A percentile compares a stretch with the other conserved stretches of the same genome.
Conservation (phyloP, 2,113 vertebrate species). For the Trochalopteron elliotii region DNA sequence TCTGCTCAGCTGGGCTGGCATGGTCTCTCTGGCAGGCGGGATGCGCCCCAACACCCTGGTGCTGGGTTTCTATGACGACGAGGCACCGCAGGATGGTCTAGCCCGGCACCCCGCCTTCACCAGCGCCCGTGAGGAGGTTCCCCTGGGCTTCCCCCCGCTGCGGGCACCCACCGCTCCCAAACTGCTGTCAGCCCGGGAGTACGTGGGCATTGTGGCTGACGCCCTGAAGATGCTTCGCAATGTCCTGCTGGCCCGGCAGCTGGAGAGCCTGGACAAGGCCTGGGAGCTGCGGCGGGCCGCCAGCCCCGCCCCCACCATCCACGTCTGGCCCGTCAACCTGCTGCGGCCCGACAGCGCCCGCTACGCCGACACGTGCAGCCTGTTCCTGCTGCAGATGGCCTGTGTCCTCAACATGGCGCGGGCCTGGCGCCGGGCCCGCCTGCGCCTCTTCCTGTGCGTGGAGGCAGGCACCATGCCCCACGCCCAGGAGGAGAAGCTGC, state of each 20-base stretch:
- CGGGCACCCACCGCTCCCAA: constrained; percentile 47
- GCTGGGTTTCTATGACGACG: constrained; percentile 85
- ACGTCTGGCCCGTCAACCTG: constrained; percentile 90
- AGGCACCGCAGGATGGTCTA: constrained; percentile 74
- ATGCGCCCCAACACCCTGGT: constrained; percentile 92
- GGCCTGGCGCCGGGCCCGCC: constrained; percentile 80
- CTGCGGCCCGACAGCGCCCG: constrained; percentile 85
- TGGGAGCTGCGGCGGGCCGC: constrained; percentile 59
- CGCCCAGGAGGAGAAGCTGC: constrained; percentile 83
- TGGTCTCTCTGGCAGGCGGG: constrained; percentile 72
- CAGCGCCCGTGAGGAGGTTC: not conserved
- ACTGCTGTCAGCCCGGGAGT: constrained; percentile 77
- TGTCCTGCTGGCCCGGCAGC: constrained; percentile 83
- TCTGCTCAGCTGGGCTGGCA: not conserved
- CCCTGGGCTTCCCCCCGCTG: constrained; percentile 74
- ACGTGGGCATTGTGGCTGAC: constrained; percentile 84
- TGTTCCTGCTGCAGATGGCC: constrained; percentile 91
- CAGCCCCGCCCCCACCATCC: constrained; percentile 69
- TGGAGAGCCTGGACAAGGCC: constrained; percentile 78
- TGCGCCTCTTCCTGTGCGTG: constrained; percentile 89
- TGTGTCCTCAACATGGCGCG: constrained; percentile 89
- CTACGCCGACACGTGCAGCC: constrained; percentile 89
- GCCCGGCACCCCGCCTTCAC: constrained; percentile 58
- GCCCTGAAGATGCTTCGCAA: constrained; percentile 93
- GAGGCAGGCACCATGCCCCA: constrained; percentile 80